phyloP scores from a whole-genome alignment of 2,888 invertebrate genomes.

The Mythimna impura region DNA sequence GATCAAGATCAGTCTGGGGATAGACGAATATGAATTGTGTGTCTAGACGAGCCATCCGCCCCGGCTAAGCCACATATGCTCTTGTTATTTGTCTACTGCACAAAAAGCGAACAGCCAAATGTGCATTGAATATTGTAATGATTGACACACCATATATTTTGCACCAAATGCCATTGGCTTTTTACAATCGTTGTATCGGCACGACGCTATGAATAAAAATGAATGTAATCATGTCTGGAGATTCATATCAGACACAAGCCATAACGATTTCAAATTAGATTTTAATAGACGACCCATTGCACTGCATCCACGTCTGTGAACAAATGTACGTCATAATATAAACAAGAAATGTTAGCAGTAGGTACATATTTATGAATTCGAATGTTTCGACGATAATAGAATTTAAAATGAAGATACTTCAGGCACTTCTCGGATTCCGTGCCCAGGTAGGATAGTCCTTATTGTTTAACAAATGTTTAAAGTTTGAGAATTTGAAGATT shows the following conservation, averaged over 20 bases:
- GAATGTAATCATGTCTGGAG: constrained; percentile 76
- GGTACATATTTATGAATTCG: constrained; percentile 50
- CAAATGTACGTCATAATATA: constrained; percentile 43
- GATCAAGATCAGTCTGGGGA: constrained; percentile 81
- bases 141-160: constrained; percentile 73
- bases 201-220: constrained; percentile 76
- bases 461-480: constrained; percentile 38
- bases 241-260: constrained; percentile 73
- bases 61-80: constrained; percentile 72
- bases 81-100: constrained; percentile 70
- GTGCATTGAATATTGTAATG: constrained; percentile 79
- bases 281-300: constrained; percentile 66
- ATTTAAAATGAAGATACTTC: constrained; percentile 58
- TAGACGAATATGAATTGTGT: constrained; percentile 79
- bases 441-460: constrained; percentile 32
- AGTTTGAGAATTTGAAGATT: constrained; percentile 27
- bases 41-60: constrained; percentile 83
- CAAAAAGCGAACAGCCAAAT: constrained; percentile 71
- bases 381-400: constrained; percentile 60
- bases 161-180: constrained; percentile 71
- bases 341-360: constrained; percentile 44
- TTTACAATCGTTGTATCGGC: constrained; percentile 69
- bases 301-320: constrained; percentile 58
- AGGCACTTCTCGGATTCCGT: constrained; percentile 39
- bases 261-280: constrained; percentile 69